These are phyloP conservation scores for Limnodromus scolopaceus DNA, from an alignment of 2,797 vertebrate genomes.

Conservation along the genomic window DNA sequence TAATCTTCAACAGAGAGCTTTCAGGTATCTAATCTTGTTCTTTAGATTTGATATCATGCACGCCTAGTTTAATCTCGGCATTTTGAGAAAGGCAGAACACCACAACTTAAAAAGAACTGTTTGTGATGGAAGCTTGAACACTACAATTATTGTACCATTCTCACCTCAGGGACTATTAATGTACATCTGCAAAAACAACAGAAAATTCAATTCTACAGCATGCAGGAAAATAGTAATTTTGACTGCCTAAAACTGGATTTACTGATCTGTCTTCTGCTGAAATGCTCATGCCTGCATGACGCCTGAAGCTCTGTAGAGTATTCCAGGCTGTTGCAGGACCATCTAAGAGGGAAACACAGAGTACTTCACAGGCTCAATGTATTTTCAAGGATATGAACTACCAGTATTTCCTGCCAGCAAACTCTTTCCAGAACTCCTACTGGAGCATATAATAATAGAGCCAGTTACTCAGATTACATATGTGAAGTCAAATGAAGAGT, in stretches of 20 bases:
- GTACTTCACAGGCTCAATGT: neutral
- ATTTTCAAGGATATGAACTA: neutral
- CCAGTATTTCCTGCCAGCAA: neutral
- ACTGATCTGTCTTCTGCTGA: neutral
- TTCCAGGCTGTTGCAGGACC: neutral
- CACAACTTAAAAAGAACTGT: neutral
- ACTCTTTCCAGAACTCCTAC: neutral
- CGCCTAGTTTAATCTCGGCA: neutral
- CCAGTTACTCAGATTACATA: neutral
- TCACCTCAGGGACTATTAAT: neutral
- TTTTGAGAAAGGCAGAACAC: neutral
- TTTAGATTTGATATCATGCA: neutral
- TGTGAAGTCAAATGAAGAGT: neutral
- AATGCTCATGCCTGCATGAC: neutral
- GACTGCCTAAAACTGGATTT: neutral
- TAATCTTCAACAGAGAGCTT: neutral
- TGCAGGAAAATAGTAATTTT: neutral
- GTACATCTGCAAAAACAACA: neutral
- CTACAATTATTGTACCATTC: neutral
- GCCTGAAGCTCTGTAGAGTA: neutral
- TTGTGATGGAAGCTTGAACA: neutral
- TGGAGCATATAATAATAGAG: neutral
- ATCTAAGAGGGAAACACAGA: neutral
- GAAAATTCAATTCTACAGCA: neutral
- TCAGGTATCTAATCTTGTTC: neutral